Percentiles rank a stretch among this genome's conserved stretches.
Conservation (phyloP, 2,797 vertebrate species). For the Pyrrhura leucotis region DNA sequence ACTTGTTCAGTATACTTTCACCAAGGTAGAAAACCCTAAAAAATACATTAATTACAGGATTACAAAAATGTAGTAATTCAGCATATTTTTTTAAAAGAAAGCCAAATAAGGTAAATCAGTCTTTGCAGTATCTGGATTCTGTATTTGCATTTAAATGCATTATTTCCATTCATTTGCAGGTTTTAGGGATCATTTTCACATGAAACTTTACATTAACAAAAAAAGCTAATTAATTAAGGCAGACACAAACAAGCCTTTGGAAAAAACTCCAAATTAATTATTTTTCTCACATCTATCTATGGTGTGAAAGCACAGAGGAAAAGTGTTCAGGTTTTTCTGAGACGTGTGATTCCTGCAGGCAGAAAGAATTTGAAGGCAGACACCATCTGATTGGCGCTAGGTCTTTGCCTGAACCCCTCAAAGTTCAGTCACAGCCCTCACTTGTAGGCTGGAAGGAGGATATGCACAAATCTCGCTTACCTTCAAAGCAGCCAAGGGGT, state of each 20-base stretch:
- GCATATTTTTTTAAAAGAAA: background rate
- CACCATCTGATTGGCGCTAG: background rate
- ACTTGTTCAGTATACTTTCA: constrained; percentile 19
- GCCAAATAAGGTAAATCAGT: background rate
- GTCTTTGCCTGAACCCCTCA: background rate
- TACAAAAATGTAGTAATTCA: background rate
- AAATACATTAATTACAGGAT: background rate
- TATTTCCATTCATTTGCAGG: background rate
- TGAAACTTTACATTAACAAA: background rate
- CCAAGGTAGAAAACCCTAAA: constrained; percentile 53
- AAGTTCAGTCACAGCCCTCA: background rate
- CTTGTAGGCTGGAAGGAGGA: background rate
- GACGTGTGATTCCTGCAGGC: background rate
- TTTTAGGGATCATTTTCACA: background rate
- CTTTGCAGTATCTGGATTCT: background rate
- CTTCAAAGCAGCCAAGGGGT: background rate
- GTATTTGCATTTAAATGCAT: background rate
- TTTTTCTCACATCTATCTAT: background rate
- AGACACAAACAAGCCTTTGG: background rate
- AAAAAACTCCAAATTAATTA: background rate
- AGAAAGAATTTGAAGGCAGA: background rate
- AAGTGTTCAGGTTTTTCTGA: background rate
- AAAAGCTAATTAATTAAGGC: background rate
- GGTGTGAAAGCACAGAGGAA: background rate
- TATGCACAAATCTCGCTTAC: background rate